A percentile compares a stretch with the other conserved stretches of the same genome.
phyloP scores from a whole-genome alignment of 2,113 vertebrate species.

The Pelecanus crispus region DNA sequence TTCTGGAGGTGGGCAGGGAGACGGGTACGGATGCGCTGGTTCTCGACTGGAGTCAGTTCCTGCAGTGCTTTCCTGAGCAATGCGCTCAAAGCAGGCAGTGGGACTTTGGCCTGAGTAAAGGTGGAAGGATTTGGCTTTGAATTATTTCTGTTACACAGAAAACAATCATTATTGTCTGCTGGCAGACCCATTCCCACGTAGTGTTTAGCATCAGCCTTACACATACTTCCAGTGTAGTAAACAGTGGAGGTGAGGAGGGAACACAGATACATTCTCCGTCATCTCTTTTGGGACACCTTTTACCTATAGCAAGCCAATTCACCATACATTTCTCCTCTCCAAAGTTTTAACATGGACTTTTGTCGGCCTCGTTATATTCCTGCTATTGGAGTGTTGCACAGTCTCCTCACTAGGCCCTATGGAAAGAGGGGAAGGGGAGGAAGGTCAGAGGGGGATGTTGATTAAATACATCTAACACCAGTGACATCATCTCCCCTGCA shows the following conservation, averaged over 20 bases:
- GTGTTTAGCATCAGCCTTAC: background rate
- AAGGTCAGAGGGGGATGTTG: background rate
- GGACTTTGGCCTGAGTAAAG: background rate
- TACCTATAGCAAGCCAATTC: background rate
- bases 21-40: accelerated
- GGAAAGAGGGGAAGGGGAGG: background rate
- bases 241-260: background rate
- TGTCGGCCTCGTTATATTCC: background rate
- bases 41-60: background rate
- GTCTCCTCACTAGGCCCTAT: background rate
- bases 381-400: background rate
- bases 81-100: background rate
- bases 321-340: background rate
- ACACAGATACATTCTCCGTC: background rate
- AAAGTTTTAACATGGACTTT: conserved; percentile 22
- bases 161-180: background rate
- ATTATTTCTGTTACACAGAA: background rate
- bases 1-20: background rate
- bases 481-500: background rate
- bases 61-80: background rate
- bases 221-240: background rate
- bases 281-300: background rate
- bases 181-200: background rate
- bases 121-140: background rate
- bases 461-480: background rate